Evolutionary conservation across 1,140 invertebrate genomes (phyloP).

Genomic region (Leptinotarsa undecemlineata): DNA sequence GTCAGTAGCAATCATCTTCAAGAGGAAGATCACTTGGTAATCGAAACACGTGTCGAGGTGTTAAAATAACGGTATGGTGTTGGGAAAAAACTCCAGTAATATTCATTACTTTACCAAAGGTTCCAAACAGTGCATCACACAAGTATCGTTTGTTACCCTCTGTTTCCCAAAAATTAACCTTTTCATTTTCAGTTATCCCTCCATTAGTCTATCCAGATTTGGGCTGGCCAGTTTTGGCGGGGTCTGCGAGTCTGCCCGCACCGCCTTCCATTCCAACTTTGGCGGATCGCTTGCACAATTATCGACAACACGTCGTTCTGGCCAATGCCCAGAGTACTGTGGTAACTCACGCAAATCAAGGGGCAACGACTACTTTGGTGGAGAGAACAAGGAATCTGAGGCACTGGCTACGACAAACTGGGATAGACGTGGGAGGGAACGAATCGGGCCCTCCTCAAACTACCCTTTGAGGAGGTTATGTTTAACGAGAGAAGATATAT

Average conservation of each 20-base stretch:
- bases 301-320: constrained; percentile 56
- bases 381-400: constrained; percentile 68
- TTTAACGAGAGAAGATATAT: background rate
- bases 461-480: constrained; percentile 43
- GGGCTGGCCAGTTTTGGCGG: constrained; percentile 61
- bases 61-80: too few relatives aligned
- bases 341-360: constrained; percentile 55
- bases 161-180: background rate
- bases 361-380: constrained; percentile 62
- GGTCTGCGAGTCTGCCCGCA: constrained; percentile 42
- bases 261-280: constrained; percentile 59
- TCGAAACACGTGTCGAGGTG: too few relatives aligned
- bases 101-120: too few relatives aligned
- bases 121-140: too few relatives aligned
- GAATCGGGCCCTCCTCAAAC: constrained; percentile 45
- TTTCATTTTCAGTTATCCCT: constrained; percentile 53
- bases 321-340: constrained; percentile 55
- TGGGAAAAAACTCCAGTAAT: too few relatives aligned
- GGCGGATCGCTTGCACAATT: constrained; percentile 59
- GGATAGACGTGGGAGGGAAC: constrained; percentile 44
- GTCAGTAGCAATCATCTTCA: too few relatives aligned
- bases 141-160: too few relatives aligned
- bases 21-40: too few relatives aligned
- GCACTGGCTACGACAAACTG: constrained; percentile 65
- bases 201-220: constrained; percentile 65